These are phyloP conservation scores for Diplosoma virens DNA, from an alignment of 23 tunicate genomes.

Conservation along the genomic window DNA sequence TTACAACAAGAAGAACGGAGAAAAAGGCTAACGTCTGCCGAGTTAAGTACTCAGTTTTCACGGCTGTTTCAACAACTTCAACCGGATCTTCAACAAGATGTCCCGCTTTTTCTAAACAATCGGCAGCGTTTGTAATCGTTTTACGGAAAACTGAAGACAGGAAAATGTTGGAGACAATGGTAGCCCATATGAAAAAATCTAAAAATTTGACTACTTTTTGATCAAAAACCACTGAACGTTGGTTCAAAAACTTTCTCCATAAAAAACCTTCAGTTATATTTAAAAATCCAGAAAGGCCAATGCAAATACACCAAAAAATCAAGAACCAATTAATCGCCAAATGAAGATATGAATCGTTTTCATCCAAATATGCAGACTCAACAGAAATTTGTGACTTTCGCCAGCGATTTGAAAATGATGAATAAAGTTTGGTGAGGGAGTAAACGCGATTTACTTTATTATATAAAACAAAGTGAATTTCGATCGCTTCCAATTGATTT, in stretches of 20 bases:
- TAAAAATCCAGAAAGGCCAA: background rate
- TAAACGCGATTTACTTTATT: background rate
- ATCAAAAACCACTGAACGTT: background rate
- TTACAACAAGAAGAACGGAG: slow-evolving; percentile 27
- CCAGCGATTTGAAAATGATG: background rate
- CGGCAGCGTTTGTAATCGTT: background rate
- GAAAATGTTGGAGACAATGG: slow-evolving; percentile 20
- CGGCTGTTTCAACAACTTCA: background rate
- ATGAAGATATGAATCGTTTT: no score
- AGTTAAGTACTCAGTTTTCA: background rate
- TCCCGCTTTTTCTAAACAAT: slow-evolving; percentile 6
- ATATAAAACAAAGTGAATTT: slow-evolving; percentile 6
- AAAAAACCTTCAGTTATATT: background rate
- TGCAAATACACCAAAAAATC: background rate
- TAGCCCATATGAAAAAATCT: slow-evolving; percentile 27
- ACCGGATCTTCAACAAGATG: slow-evolving; percentile 25
- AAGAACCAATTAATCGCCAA: background rate
- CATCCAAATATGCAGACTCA: background rate
- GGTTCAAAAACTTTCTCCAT: background rate
- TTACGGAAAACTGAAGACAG: slow-evolving; percentile 4
- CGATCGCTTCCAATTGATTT: background rate
- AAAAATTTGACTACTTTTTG: background rate
- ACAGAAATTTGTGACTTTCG: background rate
- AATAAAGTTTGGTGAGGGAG: background rate
- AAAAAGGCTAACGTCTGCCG: slow-evolving; percentile 18